phyloP scores from a whole-genome alignment of 1,140 invertebrate species.

The Lordiphosa clarofinis region DNA sequence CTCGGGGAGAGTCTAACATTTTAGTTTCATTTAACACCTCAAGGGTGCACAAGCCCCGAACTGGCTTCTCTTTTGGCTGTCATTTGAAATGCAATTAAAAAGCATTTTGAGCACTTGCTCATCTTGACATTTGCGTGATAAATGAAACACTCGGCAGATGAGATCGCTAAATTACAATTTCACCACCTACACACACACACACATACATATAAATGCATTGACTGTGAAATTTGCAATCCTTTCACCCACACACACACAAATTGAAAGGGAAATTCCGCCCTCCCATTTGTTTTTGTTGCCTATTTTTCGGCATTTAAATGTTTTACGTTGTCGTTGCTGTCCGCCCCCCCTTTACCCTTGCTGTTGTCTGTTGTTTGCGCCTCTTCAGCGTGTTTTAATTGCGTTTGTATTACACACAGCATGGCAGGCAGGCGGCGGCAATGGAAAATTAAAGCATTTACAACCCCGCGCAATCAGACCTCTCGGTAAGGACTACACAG shows the following conservation, averaged over 20 bases:
- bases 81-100: constrained; percentile 70
- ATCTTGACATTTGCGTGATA: constrained; percentile 69
- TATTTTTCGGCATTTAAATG: constrained; percentile 77
- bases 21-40: constrained; percentile 57
- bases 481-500: constrained; percentile 3
- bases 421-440: constrained; percentile 20
- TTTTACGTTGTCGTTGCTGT: constrained; percentile 68
- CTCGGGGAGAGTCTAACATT: constrained; percentile 3
- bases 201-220: constrained; percentile 53
- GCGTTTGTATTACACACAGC: constrained; percentile 71
- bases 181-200: constrained; percentile 22
- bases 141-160: constrained; percentile 60
- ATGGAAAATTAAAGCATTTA: constrained; percentile 72
- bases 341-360: neutral
- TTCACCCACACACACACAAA: constrained; percentile 46
- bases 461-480: constrained; percentile 15
- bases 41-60: constrained; percentile 10
- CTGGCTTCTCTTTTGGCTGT: constrained; percentile 17
- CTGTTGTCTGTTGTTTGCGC: constrained; percentile 62
- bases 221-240: constrained; percentile 61
- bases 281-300: constrained; percentile 39
- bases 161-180: constrained; percentile 61
- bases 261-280: constrained; percentile 67
- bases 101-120: constrained; percentile 66
- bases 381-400: constrained; percentile 77